phyloP scores from a whole-genome alignment of 2,888 invertebrate species.

The Acanthosepion esculentum region DNA sequence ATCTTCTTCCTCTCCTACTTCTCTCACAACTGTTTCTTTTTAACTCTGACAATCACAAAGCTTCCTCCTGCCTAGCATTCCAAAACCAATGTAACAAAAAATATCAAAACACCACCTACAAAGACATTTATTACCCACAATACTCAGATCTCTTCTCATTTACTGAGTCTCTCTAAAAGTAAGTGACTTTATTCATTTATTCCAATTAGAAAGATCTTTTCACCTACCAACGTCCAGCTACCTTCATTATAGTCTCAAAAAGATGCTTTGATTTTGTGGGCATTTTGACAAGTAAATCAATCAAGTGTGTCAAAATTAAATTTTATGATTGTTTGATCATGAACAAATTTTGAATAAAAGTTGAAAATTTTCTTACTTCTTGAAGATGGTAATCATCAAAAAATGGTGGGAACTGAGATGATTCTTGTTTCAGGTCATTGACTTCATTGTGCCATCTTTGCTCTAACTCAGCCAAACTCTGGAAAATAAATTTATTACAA shows the following conservation, averaged over 20 bases:
- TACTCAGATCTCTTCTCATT: no score
- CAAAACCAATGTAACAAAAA: no score
- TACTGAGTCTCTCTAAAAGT: no score
- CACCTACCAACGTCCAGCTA: neutral
- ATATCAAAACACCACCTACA: no score
- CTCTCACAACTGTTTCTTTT: no score
- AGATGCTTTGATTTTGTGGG: neutral
- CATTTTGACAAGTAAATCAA: neutral
- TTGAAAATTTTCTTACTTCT: conserved; percentile 61
- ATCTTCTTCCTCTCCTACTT: no score
- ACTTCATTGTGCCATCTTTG: conserved; percentile 73
- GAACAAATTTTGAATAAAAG: neutral
- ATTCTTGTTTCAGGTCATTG: conserved; percentile 62
- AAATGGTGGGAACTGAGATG: conserved; percentile 63
- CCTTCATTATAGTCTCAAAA: neutral
- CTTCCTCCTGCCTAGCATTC: no score
- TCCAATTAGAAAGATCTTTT: neutral
- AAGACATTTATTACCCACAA: no score
- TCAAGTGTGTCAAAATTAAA: neutral
- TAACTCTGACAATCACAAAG: no score
- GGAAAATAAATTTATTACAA: conserved; percentile 48
- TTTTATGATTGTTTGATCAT: neutral
- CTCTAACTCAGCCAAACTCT: conserved; percentile 73
- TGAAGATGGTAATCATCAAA: conserved; percentile 73
- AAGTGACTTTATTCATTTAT: no score